phyloP scores from a whole-genome alignment of 2,113 vertebrate genomes.

The Ranitomeya imitator region DNA sequence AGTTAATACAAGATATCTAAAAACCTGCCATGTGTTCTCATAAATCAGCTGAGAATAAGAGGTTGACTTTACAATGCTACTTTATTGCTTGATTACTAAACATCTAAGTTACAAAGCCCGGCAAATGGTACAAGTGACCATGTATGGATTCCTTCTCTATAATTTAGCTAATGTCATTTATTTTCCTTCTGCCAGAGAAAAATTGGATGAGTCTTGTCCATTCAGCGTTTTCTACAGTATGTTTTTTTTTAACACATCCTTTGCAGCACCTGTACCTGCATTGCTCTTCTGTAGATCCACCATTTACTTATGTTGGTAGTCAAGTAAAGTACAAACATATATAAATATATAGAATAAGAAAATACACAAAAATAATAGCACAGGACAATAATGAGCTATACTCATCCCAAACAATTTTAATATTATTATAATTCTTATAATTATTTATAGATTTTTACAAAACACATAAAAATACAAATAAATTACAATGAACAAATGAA shows the following conservation, averaged over 20 bases:
- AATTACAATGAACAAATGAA: too few species aligned
- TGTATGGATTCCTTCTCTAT: not conserved
- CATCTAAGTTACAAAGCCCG: not conserved
- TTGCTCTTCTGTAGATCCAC: not conserved
- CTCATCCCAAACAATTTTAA: too few species aligned
- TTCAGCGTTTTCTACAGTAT: not conserved
- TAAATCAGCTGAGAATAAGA: not conserved
- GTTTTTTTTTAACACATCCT: not conserved
- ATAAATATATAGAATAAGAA: too few species aligned
- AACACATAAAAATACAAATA: too few species aligned
- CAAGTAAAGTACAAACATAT: not conserved
- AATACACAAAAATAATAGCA: too few species aligned
- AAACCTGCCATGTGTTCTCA: not conserved
- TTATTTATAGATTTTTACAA: too few species aligned
- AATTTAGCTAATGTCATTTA: not conserved
- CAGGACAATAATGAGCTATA: too few species aligned
- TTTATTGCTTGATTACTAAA: not conserved
- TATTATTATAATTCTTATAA: too few species aligned
- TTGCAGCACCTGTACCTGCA: not conserved
- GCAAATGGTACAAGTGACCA: not conserved
- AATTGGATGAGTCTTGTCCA: not conserved
- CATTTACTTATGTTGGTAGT: not conserved
- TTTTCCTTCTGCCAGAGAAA: not conserved
- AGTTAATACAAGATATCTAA: not conserved
- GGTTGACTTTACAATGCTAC: not conserved